Conservation (phyloP, 2,888 invertebrate genomes). For the Balanococcus diminutus region DNA sequence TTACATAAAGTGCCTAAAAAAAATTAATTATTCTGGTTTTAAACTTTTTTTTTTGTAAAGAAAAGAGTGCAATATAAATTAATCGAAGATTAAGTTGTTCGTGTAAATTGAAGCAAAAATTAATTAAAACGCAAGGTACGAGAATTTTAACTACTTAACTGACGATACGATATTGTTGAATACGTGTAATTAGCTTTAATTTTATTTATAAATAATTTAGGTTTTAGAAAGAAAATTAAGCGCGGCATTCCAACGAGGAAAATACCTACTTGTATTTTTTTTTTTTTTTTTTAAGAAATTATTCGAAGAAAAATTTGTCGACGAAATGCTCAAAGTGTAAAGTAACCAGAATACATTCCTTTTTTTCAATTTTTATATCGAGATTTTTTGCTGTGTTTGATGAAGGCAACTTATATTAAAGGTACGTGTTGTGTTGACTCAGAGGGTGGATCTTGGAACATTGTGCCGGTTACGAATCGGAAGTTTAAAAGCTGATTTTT, state of each 20-base stretch:
- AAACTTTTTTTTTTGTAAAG: not conserved
- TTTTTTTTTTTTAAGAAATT: constrained; percentile 13
- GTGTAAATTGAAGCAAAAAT: not conserved
- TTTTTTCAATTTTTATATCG: constrained; percentile 19
- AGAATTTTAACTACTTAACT: constrained; percentile 45
- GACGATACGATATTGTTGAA: not conserved
- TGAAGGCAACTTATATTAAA: constrained; percentile 24
- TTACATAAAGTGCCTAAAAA: constrained; percentile 30
- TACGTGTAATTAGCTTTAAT: constrained; percentile 45
- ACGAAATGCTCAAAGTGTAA: constrained; percentile 53
- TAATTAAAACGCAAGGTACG: not conserved
- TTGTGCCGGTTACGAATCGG: not conserved
- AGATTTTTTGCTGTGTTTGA: constrained; percentile 6
- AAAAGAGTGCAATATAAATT: constrained; percentile 15
- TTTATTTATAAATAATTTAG: constrained; percentile 21
- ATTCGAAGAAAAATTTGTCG: not conserved
- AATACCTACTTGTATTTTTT: not conserved
- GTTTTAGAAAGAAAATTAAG: not conserved
- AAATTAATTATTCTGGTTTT: constrained; percentile 5
- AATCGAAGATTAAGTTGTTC: constrained; percentile 5
- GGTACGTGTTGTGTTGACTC: not conserved
- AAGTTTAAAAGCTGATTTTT: constrained; percentile 38
- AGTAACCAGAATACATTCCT: constrained; percentile 52
- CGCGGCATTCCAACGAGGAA: constrained; percentile 33
- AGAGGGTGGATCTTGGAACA: constrained; percentile 16